phyloP scores from a whole-genome alignment of 2,888 invertebrate species.

The Patella depressa region DNA sequence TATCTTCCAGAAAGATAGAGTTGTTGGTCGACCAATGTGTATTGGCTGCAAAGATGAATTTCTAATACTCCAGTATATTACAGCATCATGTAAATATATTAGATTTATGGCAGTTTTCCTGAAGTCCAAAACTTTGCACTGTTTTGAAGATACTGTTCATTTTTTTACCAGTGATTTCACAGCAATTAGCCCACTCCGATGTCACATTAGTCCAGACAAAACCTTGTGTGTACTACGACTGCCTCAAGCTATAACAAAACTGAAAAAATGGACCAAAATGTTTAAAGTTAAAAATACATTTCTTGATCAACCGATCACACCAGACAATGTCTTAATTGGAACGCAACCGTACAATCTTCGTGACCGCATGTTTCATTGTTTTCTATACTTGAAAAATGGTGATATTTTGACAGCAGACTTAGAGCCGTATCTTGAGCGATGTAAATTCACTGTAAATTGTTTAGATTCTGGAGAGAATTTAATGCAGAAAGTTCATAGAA shows the following conservation, averaged over 20 bases:
- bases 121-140: background rate
- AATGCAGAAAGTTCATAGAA: conserved; percentile 1
- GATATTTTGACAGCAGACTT: conserved; percentile 26
- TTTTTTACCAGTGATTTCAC: conserved; percentile 33
- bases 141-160: conserved; percentile 32
- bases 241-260: conserved; percentile 27
- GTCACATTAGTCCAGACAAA: conserved; percentile 33
- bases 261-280: conserved; percentile 30
- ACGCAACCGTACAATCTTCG: conserved; percentile 24
- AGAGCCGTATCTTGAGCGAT: conserved; percentile 33
- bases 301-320: conserved; percentile 16
- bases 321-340: conserved; percentile 20
- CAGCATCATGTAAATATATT: conserved; percentile 24
- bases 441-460: conserved; percentile 23
- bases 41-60: conserved; percentile 30
- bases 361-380: conserved; percentile 32
- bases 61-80: conserved; percentile 28
- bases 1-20: conserved; percentile 14
- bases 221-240: conserved; percentile 32
- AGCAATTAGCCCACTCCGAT: conserved; percentile 26
- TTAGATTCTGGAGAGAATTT: conserved; percentile 6
- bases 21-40: conserved; percentile 33
- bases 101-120: conserved; percentile 32
- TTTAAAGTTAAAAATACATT: conserved; percentile 21
- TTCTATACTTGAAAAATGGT: conserved; percentile 23